A percentile compares a stretch with the other conserved stretches of the same genome.
These are phyloP conservation scores for Basileuterus tristriatus DNA, from an alignment of 2,797 vertebrate species.

Conservation along the genomic window DNA sequence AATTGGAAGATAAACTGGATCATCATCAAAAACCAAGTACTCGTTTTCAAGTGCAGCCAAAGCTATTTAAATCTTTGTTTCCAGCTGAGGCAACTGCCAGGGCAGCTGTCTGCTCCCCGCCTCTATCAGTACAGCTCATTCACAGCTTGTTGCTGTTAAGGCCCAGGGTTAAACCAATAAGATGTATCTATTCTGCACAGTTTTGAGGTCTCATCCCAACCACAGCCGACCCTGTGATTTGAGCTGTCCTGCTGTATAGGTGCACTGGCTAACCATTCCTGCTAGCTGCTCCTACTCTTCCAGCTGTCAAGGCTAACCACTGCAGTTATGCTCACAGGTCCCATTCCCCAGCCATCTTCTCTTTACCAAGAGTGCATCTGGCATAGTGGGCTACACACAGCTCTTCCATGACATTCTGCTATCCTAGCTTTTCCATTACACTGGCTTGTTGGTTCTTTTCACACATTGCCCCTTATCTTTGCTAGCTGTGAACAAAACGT, in stretches of 20 bases:
- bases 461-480: not conserved
- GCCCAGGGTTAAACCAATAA: not conserved
- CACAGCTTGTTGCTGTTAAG: not conserved
- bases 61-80: slow-evolving; percentile 15
- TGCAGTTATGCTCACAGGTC: not conserved
- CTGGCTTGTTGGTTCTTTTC: not conserved
- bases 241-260: not conserved
- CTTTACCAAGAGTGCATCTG: not conserved
- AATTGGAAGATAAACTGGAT: slow-evolving; percentile 15
- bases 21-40: not conserved
- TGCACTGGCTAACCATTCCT: not conserved
- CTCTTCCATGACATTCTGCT: not conserved
- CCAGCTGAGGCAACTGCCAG: slow-evolving; percentile 4
- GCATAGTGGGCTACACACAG: not conserved
- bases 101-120: not conserved
- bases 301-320: not conserved
- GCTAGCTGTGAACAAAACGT: not conserved
- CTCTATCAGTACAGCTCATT: not conserved
- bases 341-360: not conserved
- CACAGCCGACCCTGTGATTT: not conserved
- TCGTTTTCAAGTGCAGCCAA: not conserved
- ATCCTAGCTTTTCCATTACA: not conserved
- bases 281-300: not conserved
- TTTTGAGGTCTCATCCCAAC: not conserved
- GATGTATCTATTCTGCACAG: not conserved